A percentile compares a stretch with the other conserved stretches of the same genome.
phyloP scores from a whole-genome alignment of 2,113 vertebrate species.

The Petaurus breviceps region DNA sequence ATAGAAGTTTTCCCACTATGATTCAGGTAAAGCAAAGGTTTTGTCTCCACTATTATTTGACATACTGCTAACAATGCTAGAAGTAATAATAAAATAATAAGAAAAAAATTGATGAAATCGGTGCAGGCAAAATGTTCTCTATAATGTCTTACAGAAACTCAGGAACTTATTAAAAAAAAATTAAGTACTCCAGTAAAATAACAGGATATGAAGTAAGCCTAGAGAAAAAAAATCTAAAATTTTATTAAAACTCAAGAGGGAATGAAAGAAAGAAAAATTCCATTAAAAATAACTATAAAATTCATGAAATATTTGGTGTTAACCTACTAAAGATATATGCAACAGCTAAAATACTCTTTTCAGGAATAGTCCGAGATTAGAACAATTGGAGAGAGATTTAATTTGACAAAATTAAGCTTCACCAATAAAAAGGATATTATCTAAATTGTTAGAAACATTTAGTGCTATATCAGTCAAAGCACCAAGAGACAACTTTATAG shows the following conservation, averaged over 20 bases:
- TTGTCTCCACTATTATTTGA: not conserved
- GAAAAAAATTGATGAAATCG: not conserved
- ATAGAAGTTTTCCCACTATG: not conserved
- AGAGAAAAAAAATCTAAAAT: not conserved
- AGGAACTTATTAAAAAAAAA: not conserved
- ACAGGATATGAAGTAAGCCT: not conserved
- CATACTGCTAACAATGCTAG: not conserved
- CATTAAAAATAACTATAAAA: not conserved
- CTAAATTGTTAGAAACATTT: not conserved
- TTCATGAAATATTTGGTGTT: not conserved
- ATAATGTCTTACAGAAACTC: not conserved
- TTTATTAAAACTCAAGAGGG: not conserved
- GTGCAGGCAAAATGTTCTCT: not conserved
- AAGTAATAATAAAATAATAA: not conserved
- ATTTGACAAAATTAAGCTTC: not conserved
- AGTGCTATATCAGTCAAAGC: not conserved
- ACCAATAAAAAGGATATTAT: not conserved
- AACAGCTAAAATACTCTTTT: not conserved
- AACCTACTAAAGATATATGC: not conserved
- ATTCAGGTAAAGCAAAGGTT: not conserved
- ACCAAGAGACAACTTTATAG: not conserved
- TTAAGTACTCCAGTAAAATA: not conserved
- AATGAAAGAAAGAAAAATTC: not conserved
- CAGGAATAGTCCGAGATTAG: not conserved
- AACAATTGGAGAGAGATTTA: not conserved